Evolutionary conservation across 1,140 invertebrate species (phyloP), one percentile per base, ranked within the genome.

Genomic region (Drosophila dunni): DNA sequence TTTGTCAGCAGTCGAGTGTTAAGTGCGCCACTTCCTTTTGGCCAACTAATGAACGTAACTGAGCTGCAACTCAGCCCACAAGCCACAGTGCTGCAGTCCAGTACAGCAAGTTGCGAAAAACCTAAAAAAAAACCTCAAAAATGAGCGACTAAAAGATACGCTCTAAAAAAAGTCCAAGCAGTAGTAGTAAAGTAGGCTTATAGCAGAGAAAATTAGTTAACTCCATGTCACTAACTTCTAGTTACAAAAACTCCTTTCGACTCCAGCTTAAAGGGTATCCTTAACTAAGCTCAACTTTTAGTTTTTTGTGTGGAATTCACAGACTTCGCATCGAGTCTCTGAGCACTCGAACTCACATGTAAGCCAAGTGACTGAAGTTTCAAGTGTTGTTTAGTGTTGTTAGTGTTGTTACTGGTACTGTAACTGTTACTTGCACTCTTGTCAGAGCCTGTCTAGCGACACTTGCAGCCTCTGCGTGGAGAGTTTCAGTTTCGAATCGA

Each of bases 311-410:
- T 29, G 46, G 45, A 20, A 63, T 10, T 13, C 11, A 15, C 20
- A 68, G 54, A 48, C 53, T 60, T 40, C 15, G 42, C 63, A 13
- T 38, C 46, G 57, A 69, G 34, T 62, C 48, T 38, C 15, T 24
- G 44, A 56, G 9, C 15, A 45, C 58, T 64, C 46, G 45, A 72
- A 66, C 51, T 50, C 33, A 50, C 69, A 66, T 66, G 63, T 66
- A 46, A 57, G 56, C 56, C 45, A 68, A 54, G 75, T 77, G 62
- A 79, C 83, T 83, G 60, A 79, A 85, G 69, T 85, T 82, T 86
- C 56, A 78, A 82, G 81, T 75, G 75, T 75, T 61, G 78, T 86
- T 78, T 63, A 66, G 79, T 81, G 48, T 34, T 60, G 36, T 36
- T 44, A 67, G 50, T 64, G 67, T 10, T 66, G 53, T 29, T 36